Evolutionary conservation across 2,113 vertebrate species (phyloP).

Genomic region (Saguinus imperator): DNA sequence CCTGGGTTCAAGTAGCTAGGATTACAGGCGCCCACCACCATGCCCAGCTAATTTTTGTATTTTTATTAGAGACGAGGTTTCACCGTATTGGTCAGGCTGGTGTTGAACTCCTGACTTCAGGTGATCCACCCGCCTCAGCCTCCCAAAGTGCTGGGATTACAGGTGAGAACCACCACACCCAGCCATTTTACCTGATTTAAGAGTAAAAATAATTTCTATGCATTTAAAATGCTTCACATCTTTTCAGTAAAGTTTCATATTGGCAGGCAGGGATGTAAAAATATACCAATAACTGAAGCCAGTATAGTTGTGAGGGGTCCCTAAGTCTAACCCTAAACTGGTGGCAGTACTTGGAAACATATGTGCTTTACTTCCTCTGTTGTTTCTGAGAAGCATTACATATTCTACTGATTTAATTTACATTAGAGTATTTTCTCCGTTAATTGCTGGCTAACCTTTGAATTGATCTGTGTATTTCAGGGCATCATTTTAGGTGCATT

Average conservation of each 20-base stretch:
- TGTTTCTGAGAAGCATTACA: neutral
- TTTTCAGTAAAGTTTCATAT: neutral
- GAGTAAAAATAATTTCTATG: neutral
- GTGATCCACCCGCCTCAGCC: too few relatives aligned
- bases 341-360: neutral
- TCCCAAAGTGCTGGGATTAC: too few relatives aligned
- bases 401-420: neutral
- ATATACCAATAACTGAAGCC: neutral
- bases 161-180: too few relatives aligned
- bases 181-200: neutral
- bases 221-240: neutral
- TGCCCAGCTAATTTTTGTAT: too few relatives aligned
- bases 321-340: neutral
- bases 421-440: neutral
- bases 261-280: neutral
- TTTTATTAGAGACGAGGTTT: too few relatives aligned
- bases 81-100: too few relatives aligned
- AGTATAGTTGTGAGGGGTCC: fast-evolving
- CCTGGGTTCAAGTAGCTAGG: too few relatives aligned
- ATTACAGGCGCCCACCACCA: too few relatives aligned
- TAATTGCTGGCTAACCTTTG: constrained; percentile 16
- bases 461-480: neutral
- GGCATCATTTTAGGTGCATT: neutral
- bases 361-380: neutral
- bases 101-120: too few relatives aligned